Conservation (phyloP, 2,797 vertebrate genomes). For the Remorina albescens region DNA sequence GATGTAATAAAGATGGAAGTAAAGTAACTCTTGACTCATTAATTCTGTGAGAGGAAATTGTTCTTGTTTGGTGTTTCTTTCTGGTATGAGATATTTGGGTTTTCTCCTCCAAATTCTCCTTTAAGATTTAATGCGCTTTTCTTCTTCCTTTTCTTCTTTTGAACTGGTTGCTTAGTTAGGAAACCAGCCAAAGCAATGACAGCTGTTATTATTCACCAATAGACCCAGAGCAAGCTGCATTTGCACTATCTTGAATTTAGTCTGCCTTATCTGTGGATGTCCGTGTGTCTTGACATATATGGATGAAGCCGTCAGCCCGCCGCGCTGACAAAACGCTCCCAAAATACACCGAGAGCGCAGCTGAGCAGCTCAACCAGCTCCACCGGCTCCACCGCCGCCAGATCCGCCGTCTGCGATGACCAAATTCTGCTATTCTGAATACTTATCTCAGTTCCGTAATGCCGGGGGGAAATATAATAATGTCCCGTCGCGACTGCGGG, state of each 20-base stretch:
- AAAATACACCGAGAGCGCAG: slow-evolving; percentile 95
- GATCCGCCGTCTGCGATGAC: slow-evolving; percentile 83
- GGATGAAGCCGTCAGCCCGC: slow-evolving; percentile 80
- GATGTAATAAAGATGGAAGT: no score
- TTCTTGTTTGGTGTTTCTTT: neutral
- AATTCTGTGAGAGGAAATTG: no score
- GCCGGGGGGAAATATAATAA: slow-evolving; percentile 70
- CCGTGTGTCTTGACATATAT: slow-evolving; percentile 90
- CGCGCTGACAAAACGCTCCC: slow-evolving; percentile 89
- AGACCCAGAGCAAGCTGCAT: no score
- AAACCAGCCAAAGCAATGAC: slow-evolving; percentile 14
- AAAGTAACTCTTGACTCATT: neutral
- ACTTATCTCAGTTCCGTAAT: slow-evolving; percentile 92
- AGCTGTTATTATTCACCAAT: no score
- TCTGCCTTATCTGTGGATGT: slow-evolving; percentile 69
- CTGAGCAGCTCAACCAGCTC: slow-evolving; percentile 86
- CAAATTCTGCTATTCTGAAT: slow-evolving; percentile 93
- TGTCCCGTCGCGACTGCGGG: slow-evolving; percentile 40
- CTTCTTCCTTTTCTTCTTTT: neutral
- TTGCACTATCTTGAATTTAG: slow-evolving; percentile 47
- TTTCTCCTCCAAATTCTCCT: neutral
- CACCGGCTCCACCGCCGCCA: slow-evolving; percentile 62
- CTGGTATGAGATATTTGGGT: neutral
- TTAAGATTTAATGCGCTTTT: neutral
- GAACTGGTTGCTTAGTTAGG: slow-evolving; percentile 17